Base-by-base conservation (phyloP, 2,888 invertebrate species). In the Litoditis marina region DNA sequence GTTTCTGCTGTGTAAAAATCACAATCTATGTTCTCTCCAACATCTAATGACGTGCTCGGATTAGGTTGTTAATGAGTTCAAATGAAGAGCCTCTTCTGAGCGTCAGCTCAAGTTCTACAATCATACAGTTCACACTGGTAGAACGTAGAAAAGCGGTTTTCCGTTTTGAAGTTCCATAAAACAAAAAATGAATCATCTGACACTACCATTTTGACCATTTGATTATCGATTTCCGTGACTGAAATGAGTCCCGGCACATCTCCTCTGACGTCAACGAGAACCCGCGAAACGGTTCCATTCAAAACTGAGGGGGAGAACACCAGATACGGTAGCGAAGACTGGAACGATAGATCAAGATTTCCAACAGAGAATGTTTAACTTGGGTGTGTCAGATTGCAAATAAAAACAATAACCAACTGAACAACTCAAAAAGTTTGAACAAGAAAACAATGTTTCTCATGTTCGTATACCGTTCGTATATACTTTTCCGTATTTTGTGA, bases 261-360 rank as follows among this genome's bases (percentile, higher is more conserved):
- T 4, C 55, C 54, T 55, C 50, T 53, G 7, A 61, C 61, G 11
- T 54, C 55, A 27, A 61, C 54, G 8, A 54, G 36, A 22, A 61
- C 61, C 34, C 47, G 47, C 13, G 47, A 36, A 16, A 39, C 16
- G n/a, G 32, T 5, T 27, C 28, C 28, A 27, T 54, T 32, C 1
- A 25, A 22, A 32, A 46, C 50, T 8, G 54, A 34, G 11, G 61
- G 61, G 4, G 31, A n/a, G 22, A 61, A 54, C 25, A 54, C 31
- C n/a, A 60, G 19, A 27, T 44, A 54, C 16, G 60, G 60, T 32
- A 54, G 11, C 16, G 16, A 16, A 16, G 16, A 8, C 49, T 49
- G 22, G n/a, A 39, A 49, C 8, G 39, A 13, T 39, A 16, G 25
- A 44, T 22, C 44, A 8, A 8, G 3, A 8, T 44, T n/a, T n/a